Evolutionary conservation across 2,797 vertebrate genomes (phyloP).

Genomic region (Tamandua tetradactyla): DNA sequence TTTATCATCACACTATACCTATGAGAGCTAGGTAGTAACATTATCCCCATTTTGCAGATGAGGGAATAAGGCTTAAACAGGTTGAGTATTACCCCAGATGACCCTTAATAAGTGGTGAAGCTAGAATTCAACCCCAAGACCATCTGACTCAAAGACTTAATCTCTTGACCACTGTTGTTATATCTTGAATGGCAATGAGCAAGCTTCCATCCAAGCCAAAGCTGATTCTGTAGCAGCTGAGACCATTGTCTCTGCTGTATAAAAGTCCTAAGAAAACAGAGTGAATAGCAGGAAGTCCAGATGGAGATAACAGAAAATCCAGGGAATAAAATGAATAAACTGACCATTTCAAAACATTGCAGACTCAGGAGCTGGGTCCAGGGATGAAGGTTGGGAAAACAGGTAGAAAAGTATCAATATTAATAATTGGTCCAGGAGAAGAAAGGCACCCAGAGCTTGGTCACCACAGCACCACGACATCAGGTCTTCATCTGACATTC

Average conservation of each 20-base stretch:
- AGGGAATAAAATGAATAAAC: slow-evolving; percentile 8
- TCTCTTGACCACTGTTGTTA: not conserved
- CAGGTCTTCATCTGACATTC: not conserved
- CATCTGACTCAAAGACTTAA: not conserved
- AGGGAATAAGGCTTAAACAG: not conserved
- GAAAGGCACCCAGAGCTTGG: not conserved
- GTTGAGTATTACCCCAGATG: not conserved
- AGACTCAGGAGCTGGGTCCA: not conserved
- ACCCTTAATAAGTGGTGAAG: not conserved
- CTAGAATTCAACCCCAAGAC: not conserved
- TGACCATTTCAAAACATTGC: not conserved
- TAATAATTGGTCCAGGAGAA: not conserved
- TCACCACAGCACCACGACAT: too few species aligned
- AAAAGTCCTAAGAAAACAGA: not conserved
- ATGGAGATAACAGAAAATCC: not conserved
- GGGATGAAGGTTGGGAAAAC: not conserved
- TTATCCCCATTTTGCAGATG: not conserved
- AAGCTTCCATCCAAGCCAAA: not conserved
- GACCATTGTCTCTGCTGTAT: not conserved
- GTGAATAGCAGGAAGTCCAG: not conserved
- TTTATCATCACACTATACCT: not conserved
- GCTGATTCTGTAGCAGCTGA: not conserved
- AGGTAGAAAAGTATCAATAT: not conserved
- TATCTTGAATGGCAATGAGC: not conserved
- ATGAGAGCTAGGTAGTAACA: not conserved